phyloP scores from a whole-genome alignment of 1,140 invertebrate species.

The Drosophila jambulina region DNA sequence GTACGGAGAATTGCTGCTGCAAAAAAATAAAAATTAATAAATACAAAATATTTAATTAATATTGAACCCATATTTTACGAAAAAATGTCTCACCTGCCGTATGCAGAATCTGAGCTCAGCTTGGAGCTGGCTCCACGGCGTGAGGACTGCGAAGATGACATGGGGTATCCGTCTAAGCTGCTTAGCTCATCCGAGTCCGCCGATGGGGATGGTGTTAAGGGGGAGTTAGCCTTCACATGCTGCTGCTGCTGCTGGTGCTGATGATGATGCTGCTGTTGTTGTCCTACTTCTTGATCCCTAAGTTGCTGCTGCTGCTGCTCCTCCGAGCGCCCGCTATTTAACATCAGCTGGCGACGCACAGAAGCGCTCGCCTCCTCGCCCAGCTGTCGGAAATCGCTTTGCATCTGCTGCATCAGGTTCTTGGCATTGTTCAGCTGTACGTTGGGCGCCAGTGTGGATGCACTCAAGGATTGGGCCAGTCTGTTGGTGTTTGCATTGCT shows the following conservation, averaged over 20 bases:
- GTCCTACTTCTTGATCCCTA: slow-evolving; percentile 11
- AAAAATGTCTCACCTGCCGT: slow-evolving; percentile 87
- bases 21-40: slow-evolving; percentile 22
- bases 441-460: slow-evolving; percentile 55
- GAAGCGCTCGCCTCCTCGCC: slow-evolving; percentile 61
- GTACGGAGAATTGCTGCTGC: slow-evolving; percentile 63
- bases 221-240: slow-evolving; percentile 18
- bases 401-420: slow-evolving; percentile 76
- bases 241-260: slow-evolving; percentile 3
- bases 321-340: not conserved
- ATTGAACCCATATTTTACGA: no score
- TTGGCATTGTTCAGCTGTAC: slow-evolving; percentile 81
- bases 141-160: slow-evolving; percentile 69
- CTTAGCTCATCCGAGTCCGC: slow-evolving; percentile 81
- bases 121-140: slow-evolving; percentile 70
- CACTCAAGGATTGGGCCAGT: slow-evolving; percentile 34
- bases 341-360: slow-evolving; percentile 42
- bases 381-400: slow-evolving; percentile 70
- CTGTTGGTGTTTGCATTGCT: slow-evolving; percentile 15
- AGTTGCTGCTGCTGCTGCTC: slow-evolving; percentile 4
- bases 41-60: slow-evolving; percentile 1
- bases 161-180: slow-evolving; percentile 78
- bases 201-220: slow-evolving; percentile 54
- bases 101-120: slow-evolving; percentile 88
- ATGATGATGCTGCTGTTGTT: not conserved